Base-by-base conservation (phyloP, 2,113 vertebrate species). In the Xiphophorus hellerii region DNA sequence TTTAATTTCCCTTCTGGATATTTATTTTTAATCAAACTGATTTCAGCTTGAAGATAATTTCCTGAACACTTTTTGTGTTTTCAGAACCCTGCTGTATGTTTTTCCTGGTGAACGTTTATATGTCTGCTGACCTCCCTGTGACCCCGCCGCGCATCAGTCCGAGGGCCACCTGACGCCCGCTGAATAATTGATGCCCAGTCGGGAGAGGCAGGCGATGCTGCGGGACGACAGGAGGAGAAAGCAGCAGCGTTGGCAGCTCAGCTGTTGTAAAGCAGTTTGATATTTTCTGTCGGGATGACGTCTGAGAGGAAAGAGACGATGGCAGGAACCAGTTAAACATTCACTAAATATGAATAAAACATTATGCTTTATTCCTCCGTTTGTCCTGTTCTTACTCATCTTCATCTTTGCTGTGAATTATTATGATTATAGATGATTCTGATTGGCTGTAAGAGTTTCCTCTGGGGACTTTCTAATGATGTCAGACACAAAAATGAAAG, bases 141-240 rank as follows among this genome's bases (percentile, higher is more conserved):
- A 71, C 71, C 42, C 42, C 27, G 14, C n/a, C 35, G 51, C 35
- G 79, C 65, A 39, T 71, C 25, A 66, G 64, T 78, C 80, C 84
- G 76, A 80, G 80, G 84, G 83, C 78, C 87, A 88, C 83, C 89
- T 87, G 83, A 87, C 82, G 77, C 81, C 72, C 42, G 48, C 77
- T 89, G 79, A 89, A 89, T 89, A 86, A 83, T 83, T 75, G 62
- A 89, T 81, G 75, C 83, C 83, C 75, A 74, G 54, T 76, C 29
- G 58, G 48, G 60, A 39, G 35, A 51, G 66, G 66, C 72, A 33
- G 68, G 51, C 42, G 71, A 65, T 35, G 37, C 17, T 73, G 68
- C 44, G 17, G 66, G 72, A 58, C 64, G 69, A 58, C 35, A 74
- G 44, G 11, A 65, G 2, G 42, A 33, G 13, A 48, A 2, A 3